These are phyloP conservation scores for Cheilosia scutellata DNA, from an alignment of 2,888 invertebrate genomes.

Conservation along the genomic window DNA sequence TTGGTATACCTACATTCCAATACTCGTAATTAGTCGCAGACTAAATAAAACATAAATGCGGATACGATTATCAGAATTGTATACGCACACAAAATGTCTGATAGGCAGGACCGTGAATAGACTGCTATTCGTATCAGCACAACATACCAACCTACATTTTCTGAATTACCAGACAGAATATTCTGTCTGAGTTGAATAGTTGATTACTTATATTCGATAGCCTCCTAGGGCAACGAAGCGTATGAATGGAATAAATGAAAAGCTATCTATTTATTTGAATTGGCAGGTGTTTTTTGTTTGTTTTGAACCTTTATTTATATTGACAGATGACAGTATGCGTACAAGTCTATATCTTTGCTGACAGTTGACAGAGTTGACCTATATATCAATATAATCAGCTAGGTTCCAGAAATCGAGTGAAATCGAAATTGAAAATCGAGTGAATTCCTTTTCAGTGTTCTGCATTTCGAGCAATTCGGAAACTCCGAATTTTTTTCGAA, in stretches of 20 bases:
- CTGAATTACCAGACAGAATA: background rate
- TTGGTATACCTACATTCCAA: background rate
- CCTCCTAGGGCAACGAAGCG: background rate
- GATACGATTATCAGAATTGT: background rate
- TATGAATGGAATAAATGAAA: background rate
- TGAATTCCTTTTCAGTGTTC: no score
- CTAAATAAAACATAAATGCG: conserved; percentile 5
- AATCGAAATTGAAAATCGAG: no score
- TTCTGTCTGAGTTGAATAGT: conserved; percentile 1
- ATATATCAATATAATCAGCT: no score
- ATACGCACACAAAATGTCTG: background rate
- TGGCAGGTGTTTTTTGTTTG: conserved; percentile 2
- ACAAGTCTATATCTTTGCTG: no score
- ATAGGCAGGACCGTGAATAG: background rate
- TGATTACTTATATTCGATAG: background rate
- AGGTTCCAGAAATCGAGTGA: no score
- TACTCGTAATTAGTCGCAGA: conserved; percentile 15
- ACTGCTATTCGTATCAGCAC: background rate
- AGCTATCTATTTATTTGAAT: background rate
- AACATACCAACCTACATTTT: background rate
- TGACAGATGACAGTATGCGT: no score
- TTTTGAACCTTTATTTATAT: no score
- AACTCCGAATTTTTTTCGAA: no score
- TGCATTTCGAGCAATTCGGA: no score
- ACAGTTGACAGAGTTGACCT: no score